Percentiles rank a stretch among this genome's conserved stretches.
Conservation (phyloP, 2,113 vertebrate genomes). For the Leptocoma aspasia region DNA sequence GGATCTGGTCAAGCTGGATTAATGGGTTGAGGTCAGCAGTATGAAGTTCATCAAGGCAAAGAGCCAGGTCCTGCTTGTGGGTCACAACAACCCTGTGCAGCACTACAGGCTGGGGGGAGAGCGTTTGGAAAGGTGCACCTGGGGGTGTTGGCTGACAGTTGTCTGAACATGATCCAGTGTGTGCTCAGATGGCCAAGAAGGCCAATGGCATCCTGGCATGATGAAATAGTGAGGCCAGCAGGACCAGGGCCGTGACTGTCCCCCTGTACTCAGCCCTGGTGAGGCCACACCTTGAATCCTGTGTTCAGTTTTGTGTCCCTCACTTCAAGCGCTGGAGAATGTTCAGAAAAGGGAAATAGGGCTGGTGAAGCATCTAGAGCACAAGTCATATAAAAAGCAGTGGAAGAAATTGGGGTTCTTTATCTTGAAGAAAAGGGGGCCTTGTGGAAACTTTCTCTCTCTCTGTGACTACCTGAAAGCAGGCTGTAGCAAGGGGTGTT, state of each 20-base stretch:
- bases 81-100: background rate
- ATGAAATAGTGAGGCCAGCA: background rate
- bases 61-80: background rate
- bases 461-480: background rate
- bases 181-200: background rate
- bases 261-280: background rate
- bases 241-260: background rate
- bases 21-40: accelerated
- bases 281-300: background rate
- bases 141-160: background rate
- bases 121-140: background rate
- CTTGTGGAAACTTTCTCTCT: background rate
- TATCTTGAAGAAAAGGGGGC: background rate
- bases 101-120: background rate
- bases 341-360: background rate
- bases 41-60: background rate
- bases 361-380: background rate
- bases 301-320: background rate
- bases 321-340: background rate
- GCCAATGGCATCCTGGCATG: background rate
- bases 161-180: background rate
- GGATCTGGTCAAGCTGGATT: background rate
- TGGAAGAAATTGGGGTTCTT: background rate
- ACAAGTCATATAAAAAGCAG: background rate
- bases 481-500: background rate